These are phyloP conservation scores for Drosophila tanythrix DNA, from an alignment of 2,888 invertebrate species.

Conservation along the genomic window DNA sequence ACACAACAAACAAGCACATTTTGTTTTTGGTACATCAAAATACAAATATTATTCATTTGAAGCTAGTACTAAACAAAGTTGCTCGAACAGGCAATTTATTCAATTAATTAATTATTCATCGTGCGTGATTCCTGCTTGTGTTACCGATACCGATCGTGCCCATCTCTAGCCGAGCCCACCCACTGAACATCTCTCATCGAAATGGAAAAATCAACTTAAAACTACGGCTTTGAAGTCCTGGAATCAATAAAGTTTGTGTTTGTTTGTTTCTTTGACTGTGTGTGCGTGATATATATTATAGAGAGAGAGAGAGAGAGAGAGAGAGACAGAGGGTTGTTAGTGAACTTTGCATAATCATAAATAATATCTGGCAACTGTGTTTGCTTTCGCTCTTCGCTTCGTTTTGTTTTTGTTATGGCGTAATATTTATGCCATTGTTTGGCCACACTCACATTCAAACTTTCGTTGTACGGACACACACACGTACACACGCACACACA, in stretches of 20 bases:
- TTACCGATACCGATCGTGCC: not conserved
- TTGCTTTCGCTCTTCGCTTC: slow-evolving; percentile 18
- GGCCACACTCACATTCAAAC: slow-evolving; percentile 22
- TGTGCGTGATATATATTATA: not conserved
- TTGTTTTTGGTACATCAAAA: not conserved
- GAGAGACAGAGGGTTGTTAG: slow-evolving; percentile 47
- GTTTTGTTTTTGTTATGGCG: slow-evolving; percentile 38
- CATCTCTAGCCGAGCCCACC: slow-evolving; percentile 29
- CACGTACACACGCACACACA: slow-evolving; percentile 3
- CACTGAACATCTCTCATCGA: slow-evolving; percentile 41
- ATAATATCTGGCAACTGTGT: slow-evolving; percentile 34
- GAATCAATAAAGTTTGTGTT: slow-evolving; percentile 54
- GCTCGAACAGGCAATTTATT: not conserved
- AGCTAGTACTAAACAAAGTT: not conserved
- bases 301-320: not conserved
- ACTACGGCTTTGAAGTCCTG: slow-evolving; percentile 41
- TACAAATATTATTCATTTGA: not conserved
- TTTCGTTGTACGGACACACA: slow-evolving; percentile 10
- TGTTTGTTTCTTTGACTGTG: slow-evolving; percentile 2
- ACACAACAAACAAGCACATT: not conserved
- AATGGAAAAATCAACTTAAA: slow-evolving; percentile 55
- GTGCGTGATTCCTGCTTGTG: not conserved
- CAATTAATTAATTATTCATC: not conserved
- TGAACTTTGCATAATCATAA: slow-evolving; percentile 37
- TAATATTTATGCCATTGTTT: slow-evolving; percentile 61